Evolutionary conservation across 1,140 invertebrate genomes (phyloP).

Genomic region (Dryas iulia): DNA sequence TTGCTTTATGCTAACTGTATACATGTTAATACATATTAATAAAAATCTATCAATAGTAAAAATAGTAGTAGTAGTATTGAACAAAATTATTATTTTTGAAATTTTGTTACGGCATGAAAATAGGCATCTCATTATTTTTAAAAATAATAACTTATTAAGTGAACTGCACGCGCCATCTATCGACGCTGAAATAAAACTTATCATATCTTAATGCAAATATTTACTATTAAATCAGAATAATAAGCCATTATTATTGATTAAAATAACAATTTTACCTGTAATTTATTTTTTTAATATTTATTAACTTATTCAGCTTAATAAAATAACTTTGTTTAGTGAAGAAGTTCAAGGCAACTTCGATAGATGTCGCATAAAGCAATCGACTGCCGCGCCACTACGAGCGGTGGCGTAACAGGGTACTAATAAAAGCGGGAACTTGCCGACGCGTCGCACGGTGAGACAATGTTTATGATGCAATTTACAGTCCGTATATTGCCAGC

Average conservation of each 20-base stretch:
- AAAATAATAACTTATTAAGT: neutral
- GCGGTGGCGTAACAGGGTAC: conserved; percentile 30
- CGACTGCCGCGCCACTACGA: conserved; percentile 32
- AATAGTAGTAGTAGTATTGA: too few relatives aligned
- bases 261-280: neutral
- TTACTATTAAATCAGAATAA: too few relatives aligned
- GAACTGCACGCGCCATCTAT: conserved; percentile 20
- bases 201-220: neutral
- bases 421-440: conserved; percentile 45
- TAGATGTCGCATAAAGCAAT: conserved; percentile 53
- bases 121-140: neutral
- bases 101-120: neutral
- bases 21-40: too few relatives aligned
- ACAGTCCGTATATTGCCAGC: conserved; percentile 66
- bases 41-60: too few relatives aligned
- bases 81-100: neutral
- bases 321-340: neutral
- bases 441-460: conserved; percentile 30
- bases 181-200: neutral
- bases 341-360: conserved; percentile 43
- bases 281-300: too few relatives aligned
- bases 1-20: too few relatives aligned
- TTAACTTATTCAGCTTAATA: neutral
- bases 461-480: conserved; percentile 75
- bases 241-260: neutral